Base-by-base conservation (phyloP, 2,888 invertebrate genomes). In the Philereme transversata region DNA sequence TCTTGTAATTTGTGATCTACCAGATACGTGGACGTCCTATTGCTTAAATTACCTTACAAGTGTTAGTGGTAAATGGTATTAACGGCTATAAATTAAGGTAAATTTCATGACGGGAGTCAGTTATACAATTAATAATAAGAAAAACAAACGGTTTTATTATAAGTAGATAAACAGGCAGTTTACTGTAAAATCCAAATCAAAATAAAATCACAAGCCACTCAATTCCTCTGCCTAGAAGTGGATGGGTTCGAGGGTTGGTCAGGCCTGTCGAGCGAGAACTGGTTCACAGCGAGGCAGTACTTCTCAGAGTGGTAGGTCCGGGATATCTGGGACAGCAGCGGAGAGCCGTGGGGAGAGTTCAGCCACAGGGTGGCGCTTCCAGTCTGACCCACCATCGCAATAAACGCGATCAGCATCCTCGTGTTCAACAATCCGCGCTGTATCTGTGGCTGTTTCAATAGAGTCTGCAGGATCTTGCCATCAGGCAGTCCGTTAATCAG, bases 281-380 rank as follows among this genome's bases (percentile, higher is more conserved):
- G 92, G 60, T 92, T 91, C 7, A 91, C 91, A 36, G 91, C 92
- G 1, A 90, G 71, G 49, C 92, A 92, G 57, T 92, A 92, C 71
- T 92, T 92, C 73, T 92, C 92, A 0, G 92, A 87, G 64, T 92
- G 92, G 58, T 92, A 92, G 0, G 92, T 92, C 52, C 92, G 80
- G 0, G 91, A 90, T 58, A 92, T 92, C 61, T 92, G 92, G 0
- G 90, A 87, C 0, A 92, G 75, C 36, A 92, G 68, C 0, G 91
- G 91, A 65, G 86, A 88, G 0, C 92, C 92, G 60, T 90, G 92
- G 0, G 92, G 90, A 0, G 92, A 90, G 45, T 90, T 90, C 4
- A 91, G 70, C 92, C 92, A 92, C 3, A 92, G 60, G 0, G 88
- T 77, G 4, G 92, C 90, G 62, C 86, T 90, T 4, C 90, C 90